Conservation (phyloP, 1,140 invertebrate species). For the Zaprionus tsacasi region DNA sequence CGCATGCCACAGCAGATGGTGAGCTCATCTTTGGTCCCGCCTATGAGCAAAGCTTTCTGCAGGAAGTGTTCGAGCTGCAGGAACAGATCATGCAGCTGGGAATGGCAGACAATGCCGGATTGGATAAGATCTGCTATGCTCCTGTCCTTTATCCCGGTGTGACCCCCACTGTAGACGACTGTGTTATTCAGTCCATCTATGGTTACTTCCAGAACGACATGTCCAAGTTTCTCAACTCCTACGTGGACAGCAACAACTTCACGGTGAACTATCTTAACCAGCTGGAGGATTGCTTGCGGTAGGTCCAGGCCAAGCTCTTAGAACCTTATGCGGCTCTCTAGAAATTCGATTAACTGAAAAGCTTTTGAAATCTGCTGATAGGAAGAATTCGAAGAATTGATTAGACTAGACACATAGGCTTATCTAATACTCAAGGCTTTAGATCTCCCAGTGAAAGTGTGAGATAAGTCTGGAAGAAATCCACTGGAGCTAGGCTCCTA, state of each 20-base stretch:
- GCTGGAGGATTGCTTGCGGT: constrained; percentile 85
- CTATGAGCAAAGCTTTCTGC: constrained; percentile 89
- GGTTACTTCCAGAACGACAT: constrained; percentile 91
- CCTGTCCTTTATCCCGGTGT: constrained; percentile 90
- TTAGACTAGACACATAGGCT: too few relatives aligned
- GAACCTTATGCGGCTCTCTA: background rate
- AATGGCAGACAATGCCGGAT: constrained; percentile 83
- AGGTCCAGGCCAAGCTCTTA: constrained; percentile 16
- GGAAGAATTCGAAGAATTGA: too few relatives aligned
- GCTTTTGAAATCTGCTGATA: too few relatives aligned
- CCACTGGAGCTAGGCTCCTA: too few relatives aligned
- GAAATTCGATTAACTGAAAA: background rate
- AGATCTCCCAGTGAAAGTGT: too few relatives aligned
- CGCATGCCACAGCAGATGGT: constrained; percentile 69
- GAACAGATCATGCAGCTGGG: constrained; percentile 86
- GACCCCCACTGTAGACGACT: constrained; percentile 86
- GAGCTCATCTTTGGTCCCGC: constrained; percentile 87
- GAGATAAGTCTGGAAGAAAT: too few relatives aligned
- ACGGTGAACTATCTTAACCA: constrained; percentile 85
- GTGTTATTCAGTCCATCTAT: constrained; percentile 91
- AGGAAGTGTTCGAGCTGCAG: constrained; percentile 88
- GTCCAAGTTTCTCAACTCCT: constrained; percentile 84
- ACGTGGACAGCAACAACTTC: constrained; percentile 58
- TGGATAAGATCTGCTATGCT: constrained; percentile 93
- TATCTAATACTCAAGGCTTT: too few relatives aligned